Evolutionary conservation across 1,140 invertebrate genomes (phyloP).

Genomic region (Zaprionus ghesquierei): DNA sequence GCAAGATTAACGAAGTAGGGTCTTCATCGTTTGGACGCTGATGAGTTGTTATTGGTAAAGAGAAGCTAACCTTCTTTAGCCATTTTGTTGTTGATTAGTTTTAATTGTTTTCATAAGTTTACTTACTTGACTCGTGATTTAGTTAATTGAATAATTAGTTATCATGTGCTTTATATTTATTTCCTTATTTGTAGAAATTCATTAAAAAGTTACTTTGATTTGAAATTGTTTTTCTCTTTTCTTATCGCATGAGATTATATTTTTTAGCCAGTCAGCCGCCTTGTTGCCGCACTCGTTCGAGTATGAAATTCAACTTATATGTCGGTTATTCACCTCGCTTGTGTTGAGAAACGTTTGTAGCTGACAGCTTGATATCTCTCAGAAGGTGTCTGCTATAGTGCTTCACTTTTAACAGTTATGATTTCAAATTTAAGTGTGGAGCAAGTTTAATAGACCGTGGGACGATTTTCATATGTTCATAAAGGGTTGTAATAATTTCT

Average conservation of each 20-base stretch:
- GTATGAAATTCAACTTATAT: neutral
- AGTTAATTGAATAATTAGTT: neutral
- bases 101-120: neutral
- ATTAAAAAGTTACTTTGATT: neutral
- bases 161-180: neutral
- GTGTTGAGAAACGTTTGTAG: neutral
- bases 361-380: neutral
- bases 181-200: neutral
- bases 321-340: neutral
- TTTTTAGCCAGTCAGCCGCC: neutral
- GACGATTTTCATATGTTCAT: neutral
- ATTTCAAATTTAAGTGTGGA: neutral
- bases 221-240: neutral
- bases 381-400: neutral
- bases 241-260: neutral
- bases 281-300: neutral
- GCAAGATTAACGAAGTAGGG: slow-evolving; percentile 13
- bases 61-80: neutral
- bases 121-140: neutral
- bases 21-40: slow-evolving; percentile 22
- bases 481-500: neutral
- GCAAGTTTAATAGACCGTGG: neutral
- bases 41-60: neutral
- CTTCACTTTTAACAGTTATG: neutral
- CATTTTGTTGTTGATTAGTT: neutral